Evolutionary conservation across 1,140 invertebrate species (phyloP), one percentile per base, ranked within the genome.

Genomic region (Drosophila santomea): DNA sequence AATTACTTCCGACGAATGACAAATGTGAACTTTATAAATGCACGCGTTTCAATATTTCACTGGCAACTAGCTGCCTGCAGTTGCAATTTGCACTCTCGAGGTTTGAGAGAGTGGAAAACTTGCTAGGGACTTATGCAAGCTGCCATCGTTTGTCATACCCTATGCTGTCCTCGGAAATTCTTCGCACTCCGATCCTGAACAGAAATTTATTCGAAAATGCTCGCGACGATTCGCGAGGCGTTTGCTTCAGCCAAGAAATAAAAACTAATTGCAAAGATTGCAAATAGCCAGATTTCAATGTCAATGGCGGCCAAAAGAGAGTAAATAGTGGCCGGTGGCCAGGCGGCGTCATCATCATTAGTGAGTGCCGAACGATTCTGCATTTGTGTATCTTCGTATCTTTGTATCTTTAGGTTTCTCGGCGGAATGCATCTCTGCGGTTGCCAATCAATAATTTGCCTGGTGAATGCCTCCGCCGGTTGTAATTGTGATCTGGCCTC

Each of bases 1-100:
- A 86, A 83, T 75, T 67, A 77, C 79, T 88, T 88, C 84, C 83
- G 84, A 63, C 76, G 57, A 73, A 83, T 82, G 76, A 84, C 83
- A 89, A 73, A 79, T 63, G 88, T 89, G 72, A 88, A 88, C 83
- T 89, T 83, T 89, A 52, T 39, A 75, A 67, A 76, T 47, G 48
- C 69, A 57, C 62, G 56, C 56, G 48, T 86, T 86, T 78, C 81
- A 78, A 79, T 88, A 86, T 74, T 86, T 62, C 62, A 25, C 14
- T 45, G 57, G 48, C 72, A 82, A 82, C 79, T 69, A 72, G 59
- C 60, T 69, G 69, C 64, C 69, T 45, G 55, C 68, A 64, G 73
- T 54, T 73, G 60, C 71, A 15, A 52, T 64, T 58, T 39, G 35
- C 43, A 43, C 41, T 54, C 17, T 47, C 10, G 28, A 52, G 67